phyloP scores from a whole-genome alignment of 1,140 invertebrate genomes.

The Drosophila biarmipes region DNA sequence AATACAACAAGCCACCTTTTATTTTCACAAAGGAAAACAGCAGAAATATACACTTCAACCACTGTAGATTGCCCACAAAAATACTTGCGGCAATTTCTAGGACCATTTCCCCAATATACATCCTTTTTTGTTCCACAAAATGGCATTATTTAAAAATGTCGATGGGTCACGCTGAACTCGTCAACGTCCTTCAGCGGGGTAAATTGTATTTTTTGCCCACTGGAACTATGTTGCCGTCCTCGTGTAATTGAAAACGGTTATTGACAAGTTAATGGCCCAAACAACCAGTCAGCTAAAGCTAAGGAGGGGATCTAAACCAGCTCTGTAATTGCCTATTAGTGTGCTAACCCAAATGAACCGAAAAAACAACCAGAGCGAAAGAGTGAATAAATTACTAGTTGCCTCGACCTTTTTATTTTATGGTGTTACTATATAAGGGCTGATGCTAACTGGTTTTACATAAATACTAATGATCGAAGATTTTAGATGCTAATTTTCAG shows the following conservation, averaged over 20 bases:
- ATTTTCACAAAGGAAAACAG: no score
- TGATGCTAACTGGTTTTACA: background rate
- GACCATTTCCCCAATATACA: slow-evolving; percentile 28
- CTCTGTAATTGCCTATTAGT: slow-evolving; percentile 76
- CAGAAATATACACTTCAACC: background rate
- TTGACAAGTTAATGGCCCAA: slow-evolving; percentile 77
- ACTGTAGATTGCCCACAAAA: slow-evolving; percentile 28
- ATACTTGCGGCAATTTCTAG: slow-evolving; percentile 36
- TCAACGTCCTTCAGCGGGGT: slow-evolving; percentile 37
- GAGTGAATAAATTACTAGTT: slow-evolving; percentile 34
- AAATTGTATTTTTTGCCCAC: slow-evolving; percentile 11
- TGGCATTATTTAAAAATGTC: slow-evolving; percentile 79
- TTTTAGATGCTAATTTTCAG: background rate
- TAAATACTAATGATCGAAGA: background rate
- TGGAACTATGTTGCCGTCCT: slow-evolving; percentile 23
- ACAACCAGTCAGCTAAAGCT: slow-evolving; percentile 30
- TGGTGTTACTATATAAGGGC: background rate
- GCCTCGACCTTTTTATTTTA: background rate
- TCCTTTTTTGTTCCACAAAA: slow-evolving; percentile 59
- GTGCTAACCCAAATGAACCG: slow-evolving; percentile 56
- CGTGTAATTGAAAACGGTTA: slow-evolving; percentile 80
- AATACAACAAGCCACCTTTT: no score
- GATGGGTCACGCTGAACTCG: slow-evolving; percentile 75
- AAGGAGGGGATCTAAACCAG: slow-evolving; percentile 25
- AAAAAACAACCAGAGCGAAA: slow-evolving; percentile 19